Evolutionary conservation across 1,140 invertebrate species (phyloP).

Genomic region (Sminthurides bifidus): DNA sequence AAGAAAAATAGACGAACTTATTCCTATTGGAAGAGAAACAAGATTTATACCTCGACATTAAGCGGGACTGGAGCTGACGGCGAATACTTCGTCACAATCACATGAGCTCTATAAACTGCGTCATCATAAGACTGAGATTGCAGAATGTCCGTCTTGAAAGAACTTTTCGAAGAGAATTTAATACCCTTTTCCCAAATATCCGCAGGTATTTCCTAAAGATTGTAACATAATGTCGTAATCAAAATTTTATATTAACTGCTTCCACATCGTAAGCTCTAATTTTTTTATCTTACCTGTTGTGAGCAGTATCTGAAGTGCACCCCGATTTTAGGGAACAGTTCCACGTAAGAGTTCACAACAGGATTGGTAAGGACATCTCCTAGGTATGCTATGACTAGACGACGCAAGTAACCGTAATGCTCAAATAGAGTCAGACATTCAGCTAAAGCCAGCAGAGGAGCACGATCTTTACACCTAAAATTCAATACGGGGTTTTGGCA

Average conservation of each 20-base stretch:
- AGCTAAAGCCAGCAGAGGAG: conserved; percentile 5
- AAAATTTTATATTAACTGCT: not conserved
- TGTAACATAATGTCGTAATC: no score
- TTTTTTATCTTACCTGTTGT: conserved; percentile 10
- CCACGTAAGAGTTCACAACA: conserved; percentile 12
- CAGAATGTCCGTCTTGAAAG: conserved; percentile 12
- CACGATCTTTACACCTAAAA: conserved; percentile 2
- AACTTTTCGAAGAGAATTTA: conserved; percentile 1
- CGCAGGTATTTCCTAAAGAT: not conserved
- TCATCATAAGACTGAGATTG: conserved; percentile 12
- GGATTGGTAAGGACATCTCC: conserved; percentile 11
- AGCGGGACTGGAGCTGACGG: not conserved
- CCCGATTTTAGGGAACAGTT: conserved; percentile 18
- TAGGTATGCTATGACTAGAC: conserved; percentile 11
- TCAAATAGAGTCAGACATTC: conserved; percentile 21
- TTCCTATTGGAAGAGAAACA: no score
- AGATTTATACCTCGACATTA: not conserved
- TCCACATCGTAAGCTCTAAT: not conserved
- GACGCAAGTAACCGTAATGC: conserved; percentile 18
- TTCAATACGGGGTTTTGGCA: conserved; percentile 20
- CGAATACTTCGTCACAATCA: conserved; percentile 3
- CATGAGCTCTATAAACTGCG: conserved; percentile 13
- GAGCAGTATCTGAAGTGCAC: conserved; percentile 15
- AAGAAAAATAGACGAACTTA: not conserved
- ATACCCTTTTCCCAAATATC: conserved; percentile 8